phyloP scores from a whole-genome alignment of 2,113 vertebrate genomes.

The Oophaga pumilio region DNA sequence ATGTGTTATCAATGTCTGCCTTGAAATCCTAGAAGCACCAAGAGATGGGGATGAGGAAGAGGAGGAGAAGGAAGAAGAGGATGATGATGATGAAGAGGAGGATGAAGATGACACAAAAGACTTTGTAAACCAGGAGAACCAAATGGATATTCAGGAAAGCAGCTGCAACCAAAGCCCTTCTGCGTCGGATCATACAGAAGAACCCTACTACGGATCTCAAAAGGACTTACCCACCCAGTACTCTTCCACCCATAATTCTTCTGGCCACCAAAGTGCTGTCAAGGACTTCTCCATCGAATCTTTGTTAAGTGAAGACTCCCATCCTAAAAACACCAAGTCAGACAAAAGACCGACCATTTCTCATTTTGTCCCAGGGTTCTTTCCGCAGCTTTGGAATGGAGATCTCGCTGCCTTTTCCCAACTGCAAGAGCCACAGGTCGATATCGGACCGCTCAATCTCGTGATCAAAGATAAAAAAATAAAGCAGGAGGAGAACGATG shows the following conservation, averaged over 20 bases:
- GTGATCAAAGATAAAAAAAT: slow-evolving; percentile 92
- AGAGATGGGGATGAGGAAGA: slow-evolving; percentile 74
- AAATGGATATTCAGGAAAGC: slow-evolving; percentile 69
- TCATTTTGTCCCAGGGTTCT: slow-evolving; percentile 86
- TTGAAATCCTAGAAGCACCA: slow-evolving; percentile 92
- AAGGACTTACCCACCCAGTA: slow-evolving; percentile 74
- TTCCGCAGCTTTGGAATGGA: slow-evolving; percentile 88
- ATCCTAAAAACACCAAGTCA: slow-evolving; percentile 82
- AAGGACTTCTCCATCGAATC: slow-evolving; percentile 95
- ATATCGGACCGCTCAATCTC: slow-evolving; percentile 84
- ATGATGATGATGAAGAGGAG: slow-evolving; percentile 73
- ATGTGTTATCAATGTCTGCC: slow-evolving; percentile 92
- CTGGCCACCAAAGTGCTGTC: slow-evolving; percentile 78
- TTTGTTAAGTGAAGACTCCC: slow-evolving; percentile 89
- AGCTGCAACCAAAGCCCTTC: slow-evolving; percentile 84
- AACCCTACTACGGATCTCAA: slow-evolving; percentile 69
- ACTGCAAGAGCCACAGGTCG: slow-evolving; percentile 75
- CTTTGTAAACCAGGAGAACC: slow-evolving; percentile 74
- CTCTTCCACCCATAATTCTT: slow-evolving; percentile 63
- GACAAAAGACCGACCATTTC: slow-evolving; percentile 84
- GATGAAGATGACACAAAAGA: slow-evolving; percentile 82
- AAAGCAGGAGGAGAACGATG: slow-evolving; percentile 92
- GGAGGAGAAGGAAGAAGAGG: slow-evolving; percentile 71
- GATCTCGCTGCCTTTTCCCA: slow-evolving; percentile 85
- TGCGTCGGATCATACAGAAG: slow-evolving; percentile 74